Conservation (phyloP, 2,888 invertebrate genomes). For the Cepaea hortensis region DNA sequence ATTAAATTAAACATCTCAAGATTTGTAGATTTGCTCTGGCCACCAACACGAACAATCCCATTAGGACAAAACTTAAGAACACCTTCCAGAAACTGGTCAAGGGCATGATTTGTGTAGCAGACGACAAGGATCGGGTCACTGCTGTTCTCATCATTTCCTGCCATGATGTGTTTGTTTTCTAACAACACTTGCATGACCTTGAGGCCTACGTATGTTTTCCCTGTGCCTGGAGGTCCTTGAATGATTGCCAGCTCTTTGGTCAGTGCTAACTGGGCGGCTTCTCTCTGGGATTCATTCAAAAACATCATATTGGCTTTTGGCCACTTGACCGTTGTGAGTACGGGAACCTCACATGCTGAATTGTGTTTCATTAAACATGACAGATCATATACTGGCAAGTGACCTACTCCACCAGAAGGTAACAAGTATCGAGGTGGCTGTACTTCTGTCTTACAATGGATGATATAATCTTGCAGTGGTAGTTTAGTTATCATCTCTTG, state of each 20-base stretch:
- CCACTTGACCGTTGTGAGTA: slow-evolving; percentile 53
- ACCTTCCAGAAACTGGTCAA: slow-evolving; percentile 71
- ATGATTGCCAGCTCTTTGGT: slow-evolving; percentile 72
- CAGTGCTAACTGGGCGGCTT: slow-evolving; percentile 69
- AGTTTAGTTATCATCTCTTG: slow-evolving; percentile 78
- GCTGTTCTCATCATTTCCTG: not conserved
- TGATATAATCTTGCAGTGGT: slow-evolving; percentile 57
- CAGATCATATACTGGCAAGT: slow-evolving; percentile 26
- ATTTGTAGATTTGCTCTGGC: slow-evolving; percentile 61
- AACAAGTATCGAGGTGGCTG: slow-evolving; percentile 61
- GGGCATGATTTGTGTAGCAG: slow-evolving; percentile 72
- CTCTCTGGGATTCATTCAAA: slow-evolving; percentile 67
- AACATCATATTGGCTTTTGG: slow-evolving; percentile 61
- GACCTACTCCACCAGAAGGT: slow-evolving; percentile 14
- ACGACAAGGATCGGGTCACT: slow-evolving; percentile 37
- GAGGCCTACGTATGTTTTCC: slow-evolving; percentile 88
- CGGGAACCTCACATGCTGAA: slow-evolving; percentile 6
- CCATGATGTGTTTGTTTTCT: slow-evolving; percentile 78
- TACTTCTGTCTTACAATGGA: slow-evolving; percentile 58
- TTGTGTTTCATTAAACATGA: slow-evolving; percentile 26
- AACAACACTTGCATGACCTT: slow-evolving; percentile 83
- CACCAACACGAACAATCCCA: slow-evolving; percentile 70
- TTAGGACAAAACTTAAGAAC: slow-evolving; percentile 55
- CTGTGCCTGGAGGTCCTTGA: slow-evolving; percentile 88
- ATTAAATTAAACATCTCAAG: slow-evolving; percentile 59